Evolutionary conservation across 2,797 vertebrate genomes (phyloP).

Genomic region (Pseudochirops cupreus): DNA sequence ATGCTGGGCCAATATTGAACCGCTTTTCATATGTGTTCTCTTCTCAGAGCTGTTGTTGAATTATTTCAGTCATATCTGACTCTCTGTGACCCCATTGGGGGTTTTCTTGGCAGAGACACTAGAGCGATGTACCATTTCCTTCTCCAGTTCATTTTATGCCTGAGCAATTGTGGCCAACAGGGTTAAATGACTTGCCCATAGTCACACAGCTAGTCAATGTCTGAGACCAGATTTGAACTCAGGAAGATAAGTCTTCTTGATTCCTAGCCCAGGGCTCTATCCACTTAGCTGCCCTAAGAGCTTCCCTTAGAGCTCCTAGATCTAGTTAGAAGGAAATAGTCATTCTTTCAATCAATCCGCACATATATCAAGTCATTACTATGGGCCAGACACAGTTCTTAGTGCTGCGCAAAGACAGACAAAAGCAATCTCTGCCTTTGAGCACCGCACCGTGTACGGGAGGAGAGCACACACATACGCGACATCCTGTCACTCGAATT

Average conservation of each 20-base stretch:
- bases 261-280: background rate
- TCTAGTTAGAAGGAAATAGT: background rate
- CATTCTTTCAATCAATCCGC: background rate
- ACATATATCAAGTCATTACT: background rate
- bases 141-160: background rate
- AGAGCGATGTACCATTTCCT: background rate
- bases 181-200: background rate
- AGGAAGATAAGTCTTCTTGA: background rate
- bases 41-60: background rate
- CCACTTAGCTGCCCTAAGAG: background rate
- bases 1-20: background rate
- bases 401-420: background rate
- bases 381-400: background rate
- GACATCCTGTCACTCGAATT: background rate
- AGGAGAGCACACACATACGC: background rate
- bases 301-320: background rate
- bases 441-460: background rate
- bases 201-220: background rate
- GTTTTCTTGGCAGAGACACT: background rate
- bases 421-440: background rate
- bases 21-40: background rate
- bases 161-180: background rate
- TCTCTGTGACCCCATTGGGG: background rate
- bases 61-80: background rate
- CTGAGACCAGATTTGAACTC: background rate